These are phyloP conservation scores for Auanema freiburgensis DNA, from an alignment of 2,888 invertebrate species.

Conservation along the genomic window DNA sequence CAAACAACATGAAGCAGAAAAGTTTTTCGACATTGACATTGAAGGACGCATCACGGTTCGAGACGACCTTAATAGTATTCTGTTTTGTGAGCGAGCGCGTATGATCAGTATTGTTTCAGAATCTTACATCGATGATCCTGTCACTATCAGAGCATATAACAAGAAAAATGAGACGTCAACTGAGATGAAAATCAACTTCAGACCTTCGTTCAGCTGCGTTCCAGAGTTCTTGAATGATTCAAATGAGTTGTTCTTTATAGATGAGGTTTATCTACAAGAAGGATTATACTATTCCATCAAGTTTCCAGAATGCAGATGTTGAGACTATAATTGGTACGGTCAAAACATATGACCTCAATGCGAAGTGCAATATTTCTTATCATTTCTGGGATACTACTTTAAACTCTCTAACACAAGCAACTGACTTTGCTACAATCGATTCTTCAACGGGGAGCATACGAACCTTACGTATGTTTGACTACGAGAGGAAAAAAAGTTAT, in stretches of 20 bases:
- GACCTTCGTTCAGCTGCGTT: constrained; percentile 31
- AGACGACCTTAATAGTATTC: constrained; percentile 12
- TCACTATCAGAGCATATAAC: background rate
- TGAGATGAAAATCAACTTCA: constrained; percentile 25
- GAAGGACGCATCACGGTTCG: constrained; percentile 17
- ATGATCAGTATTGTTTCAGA: background rate
- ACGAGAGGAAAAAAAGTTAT: constrained; percentile 25
- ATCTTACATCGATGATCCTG: background rate
- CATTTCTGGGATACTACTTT: constrained; percentile 14
- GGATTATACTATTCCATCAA: no score
- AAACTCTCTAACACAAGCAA: background rate
- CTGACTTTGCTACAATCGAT: constrained; percentile 20
- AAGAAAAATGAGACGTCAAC: constrained; percentile 1
- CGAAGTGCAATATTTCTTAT: constrained; percentile 14
- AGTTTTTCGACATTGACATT: constrained; percentile 18
- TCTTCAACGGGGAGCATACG: constrained; percentile 27
- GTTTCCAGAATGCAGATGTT: background rate
- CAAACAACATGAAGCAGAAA: background rate
- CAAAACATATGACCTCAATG: constrained; percentile 2
- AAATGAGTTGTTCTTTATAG: constrained; percentile 30
- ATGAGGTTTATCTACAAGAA: constrained; percentile 20
- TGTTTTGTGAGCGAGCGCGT: background rate
- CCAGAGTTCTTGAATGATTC: constrained; percentile 28
- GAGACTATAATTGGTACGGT: constrained; percentile 7
- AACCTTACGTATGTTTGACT: constrained; percentile 29